Evolutionary conservation across 1,140 invertebrate species (phyloP), one percentile per base, ranked within the genome.

Genomic region (Diabrotica undecimpunctata): DNA sequence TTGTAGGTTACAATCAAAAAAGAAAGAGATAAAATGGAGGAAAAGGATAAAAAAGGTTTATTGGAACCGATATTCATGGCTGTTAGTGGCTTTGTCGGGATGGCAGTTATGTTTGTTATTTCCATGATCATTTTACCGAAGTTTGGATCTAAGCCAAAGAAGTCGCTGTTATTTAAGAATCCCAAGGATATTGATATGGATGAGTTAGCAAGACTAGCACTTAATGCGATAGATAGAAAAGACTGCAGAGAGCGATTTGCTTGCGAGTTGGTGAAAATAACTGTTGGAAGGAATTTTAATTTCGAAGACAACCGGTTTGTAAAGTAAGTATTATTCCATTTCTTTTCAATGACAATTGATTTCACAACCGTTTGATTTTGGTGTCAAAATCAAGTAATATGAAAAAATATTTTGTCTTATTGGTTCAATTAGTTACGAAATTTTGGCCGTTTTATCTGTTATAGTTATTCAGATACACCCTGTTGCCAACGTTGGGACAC

Each of bases 1-100:
- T 46, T 46, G 8, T 46, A 46, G 41, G 41, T 78, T 12, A 74
- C 76, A 52, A 75, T 79, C 41, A 68, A 68, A 6, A 64, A 68
- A 38, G 35, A 63, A 10, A 65, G 56, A 11, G 53, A 60, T 8
- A 54, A 9, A 5, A 65, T 58, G 14, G 53, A 60, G 10, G 58
- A n/a, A 2, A 62, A 69, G 7, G 67, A 72, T 46, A 69, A 76
- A 59, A 69, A 68, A 35, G 75, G 75, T 67, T 64, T 54, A 7
- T 61, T 81, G 36, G 79, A 81, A 61, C 81, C 81, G 5, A 62
- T 82, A 6, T 81, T 82, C 64, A 77, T 81, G 77, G 81, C 81
- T 6, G 79, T 81, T 66, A 79, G 79, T 0, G 79, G 81, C 6
- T 82, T 82, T 63, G 75, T 82, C 39, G 79, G 80, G 6, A 78